Percentiles rank a stretch among this genome's conserved stretches.
Conservation (phyloP, 2,888 invertebrate genomes). For the Catocala nupta region DNA sequence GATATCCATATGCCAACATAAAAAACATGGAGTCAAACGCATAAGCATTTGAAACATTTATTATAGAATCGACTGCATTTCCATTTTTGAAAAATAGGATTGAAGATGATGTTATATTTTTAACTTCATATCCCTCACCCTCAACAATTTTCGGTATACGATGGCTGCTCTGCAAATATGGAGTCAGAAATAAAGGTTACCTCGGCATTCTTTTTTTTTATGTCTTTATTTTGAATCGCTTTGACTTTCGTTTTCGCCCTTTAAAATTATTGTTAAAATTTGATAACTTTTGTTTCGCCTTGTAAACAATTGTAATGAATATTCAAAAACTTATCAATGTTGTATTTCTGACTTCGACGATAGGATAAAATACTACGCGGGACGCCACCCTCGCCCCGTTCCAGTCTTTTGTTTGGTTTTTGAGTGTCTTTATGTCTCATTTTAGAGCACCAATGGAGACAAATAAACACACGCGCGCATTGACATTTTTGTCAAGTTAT, state of each 20-base stretch:
- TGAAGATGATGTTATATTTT: conserved; percentile 26
- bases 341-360: conserved; percentile 10
- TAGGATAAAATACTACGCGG: too few species aligned
- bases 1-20: conserved; percentile 26
- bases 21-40: conserved; percentile 28
- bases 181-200: conserved; percentile 26
- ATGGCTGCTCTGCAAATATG: conserved; percentile 28
- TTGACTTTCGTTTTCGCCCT: conserved; percentile 26
- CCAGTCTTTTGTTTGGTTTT: too few species aligned
- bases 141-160: conserved; percentile 28
- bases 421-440: too few species aligned
- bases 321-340: conserved; percentile 13
- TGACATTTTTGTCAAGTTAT: too few species aligned
- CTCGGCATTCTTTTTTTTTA: conserved; percentile 24
- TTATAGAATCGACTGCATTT: conserved; percentile 24
- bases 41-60: conserved; percentile 27
- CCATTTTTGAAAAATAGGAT: conserved; percentile 27
- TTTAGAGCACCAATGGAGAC: too few species aligned
- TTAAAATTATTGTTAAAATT: conserved; percentile 23
- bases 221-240: conserved; percentile 23
- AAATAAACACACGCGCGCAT: too few species aligned
- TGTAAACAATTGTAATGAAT: conserved; percentile 12
- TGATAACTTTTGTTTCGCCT: conserved; percentile 13
- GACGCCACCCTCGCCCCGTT: too few species aligned
- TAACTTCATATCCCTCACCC: conserved; percentile 28